Evolutionary conservation across 2,113 vertebrate species (phyloP), one percentile per base, ranked within the genome.

Genomic region (Emydocephalus ijimae): DNA sequence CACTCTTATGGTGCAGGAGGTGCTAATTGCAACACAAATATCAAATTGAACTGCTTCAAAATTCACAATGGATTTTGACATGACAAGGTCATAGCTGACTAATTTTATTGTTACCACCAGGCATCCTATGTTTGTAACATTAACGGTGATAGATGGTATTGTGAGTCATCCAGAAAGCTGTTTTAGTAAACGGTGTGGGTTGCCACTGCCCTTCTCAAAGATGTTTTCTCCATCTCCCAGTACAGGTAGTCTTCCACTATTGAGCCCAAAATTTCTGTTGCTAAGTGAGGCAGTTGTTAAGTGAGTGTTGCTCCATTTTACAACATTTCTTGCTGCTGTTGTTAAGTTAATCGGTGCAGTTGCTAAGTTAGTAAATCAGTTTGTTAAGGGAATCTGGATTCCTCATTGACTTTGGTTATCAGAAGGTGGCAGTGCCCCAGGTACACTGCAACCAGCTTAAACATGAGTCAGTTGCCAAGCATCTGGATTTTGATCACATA

Each of bases 21-120:
- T 88, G 89, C 34, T 61, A 92, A 85, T 85, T 94, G 91, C 85
- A 89, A 87, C 89, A 87, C 90, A 89, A 24, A 43, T 64, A 88
- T 88, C 93, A 90, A 88, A 59, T 43, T 90, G 89, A 88, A 90
- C 18, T 61, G 59, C 89, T 88, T 90, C 59, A 85, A n/a, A 64
- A 14, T 61, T 91, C 43, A 85, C 92, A 55, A 39, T 11, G 61
- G 64, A 57, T 89, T 92, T 89, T 89, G 39, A 89, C 87, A 56
- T 64, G 81, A 88, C 87, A 92, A 57, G 57, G 89, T 26, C 39
- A 57, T 52, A 64, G 56, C 34, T 45, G 15, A 34, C 20, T 26
- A 64, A 56, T 85, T 55, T 20, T 64, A 39, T 64, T 64, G 61
- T 89, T 39, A 43, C 74, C 34, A 43, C 20, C 43, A 86, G 10